These are phyloP conservation scores for Barbus barbus DNA, from an alignment of 2,113 vertebrate species.

Conservation along the genomic window DNA sequence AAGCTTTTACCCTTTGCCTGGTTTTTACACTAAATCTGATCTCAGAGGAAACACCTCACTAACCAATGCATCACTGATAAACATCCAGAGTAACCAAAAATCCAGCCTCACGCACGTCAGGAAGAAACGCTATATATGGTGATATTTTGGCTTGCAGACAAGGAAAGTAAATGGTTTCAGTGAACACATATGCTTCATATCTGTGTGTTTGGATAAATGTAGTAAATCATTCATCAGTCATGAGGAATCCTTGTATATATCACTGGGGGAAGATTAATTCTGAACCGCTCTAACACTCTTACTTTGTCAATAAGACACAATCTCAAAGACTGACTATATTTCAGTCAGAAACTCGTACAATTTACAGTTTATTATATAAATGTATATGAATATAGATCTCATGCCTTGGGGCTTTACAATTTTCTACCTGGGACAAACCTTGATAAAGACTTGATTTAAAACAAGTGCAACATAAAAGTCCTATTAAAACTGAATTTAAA, in stretches of 20 bases:
- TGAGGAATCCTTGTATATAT: not conserved
- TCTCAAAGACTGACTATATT: not conserved
- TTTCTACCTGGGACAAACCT: too few species aligned
- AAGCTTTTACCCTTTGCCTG: not conserved
- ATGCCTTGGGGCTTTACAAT: not conserved
- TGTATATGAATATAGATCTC: not conserved
- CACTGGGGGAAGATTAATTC: not conserved
- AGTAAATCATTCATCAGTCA: not conserved
- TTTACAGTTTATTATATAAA: not conserved
- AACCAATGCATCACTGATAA: too few species aligned
- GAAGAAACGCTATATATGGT: not conserved
- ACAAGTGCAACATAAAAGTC: too few species aligned
- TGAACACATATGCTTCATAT: not conserved
- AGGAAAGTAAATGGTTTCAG: not conserved
- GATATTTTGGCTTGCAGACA: not conserved
- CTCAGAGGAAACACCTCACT: not conserved
- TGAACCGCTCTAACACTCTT: not conserved
- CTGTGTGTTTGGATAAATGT: not conserved
- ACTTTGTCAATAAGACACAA: not conserved
- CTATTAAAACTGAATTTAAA: too few species aligned
- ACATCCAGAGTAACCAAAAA: not conserved
- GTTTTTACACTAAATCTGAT: not conserved
- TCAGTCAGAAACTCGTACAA: not conserved
- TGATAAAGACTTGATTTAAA: too few species aligned
- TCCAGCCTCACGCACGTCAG: not conserved